Conservation (phyloP, 2,797 vertebrate genomes). For the Micromesistius poutassou region DNA sequence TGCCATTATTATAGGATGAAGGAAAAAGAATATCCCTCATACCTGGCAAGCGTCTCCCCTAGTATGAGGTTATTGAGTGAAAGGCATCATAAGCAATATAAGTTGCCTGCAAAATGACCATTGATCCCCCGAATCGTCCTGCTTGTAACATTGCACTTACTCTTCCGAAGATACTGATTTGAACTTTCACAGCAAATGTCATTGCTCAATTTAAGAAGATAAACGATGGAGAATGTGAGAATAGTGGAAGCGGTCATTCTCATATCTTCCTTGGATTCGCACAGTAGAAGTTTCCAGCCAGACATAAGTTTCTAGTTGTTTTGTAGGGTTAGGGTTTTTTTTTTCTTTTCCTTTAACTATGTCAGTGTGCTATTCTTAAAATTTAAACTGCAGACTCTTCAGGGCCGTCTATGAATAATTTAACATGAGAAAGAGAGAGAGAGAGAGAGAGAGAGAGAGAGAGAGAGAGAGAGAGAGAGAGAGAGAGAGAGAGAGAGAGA, state of each 20-base stretch:
- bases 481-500: slow-evolving; percentile 42
- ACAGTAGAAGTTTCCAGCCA: neutral
- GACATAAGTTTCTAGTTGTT: neutral
- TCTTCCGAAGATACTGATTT: too few species aligned
- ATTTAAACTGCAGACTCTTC: neutral
- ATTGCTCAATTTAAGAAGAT: too few species aligned
- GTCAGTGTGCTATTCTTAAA: neutral
- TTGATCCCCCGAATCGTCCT: too few species aligned
- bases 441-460: too few species aligned
- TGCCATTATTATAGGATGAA: neutral
- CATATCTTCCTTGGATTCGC: neutral
- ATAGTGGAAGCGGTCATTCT: too few species aligned
- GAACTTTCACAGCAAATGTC: too few species aligned
- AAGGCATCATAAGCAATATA: neutral
- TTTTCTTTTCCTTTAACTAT: neutral
- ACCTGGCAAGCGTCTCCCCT: too few species aligned
- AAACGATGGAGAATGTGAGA: neutral
- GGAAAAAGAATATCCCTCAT: too few species aligned
- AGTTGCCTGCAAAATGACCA: too few species aligned
- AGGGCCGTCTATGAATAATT: slow-evolving; percentile 77
- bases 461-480: too few species aligned
- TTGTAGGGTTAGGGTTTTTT: too few species aligned
- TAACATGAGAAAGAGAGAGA: slow-evolving; percentile 7
- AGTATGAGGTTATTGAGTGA: neutral
- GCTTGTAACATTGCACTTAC: too few species aligned